Base-by-base conservation (phyloP, 2,888 invertebrate species). In the Deilephila elpenor region DNA sequence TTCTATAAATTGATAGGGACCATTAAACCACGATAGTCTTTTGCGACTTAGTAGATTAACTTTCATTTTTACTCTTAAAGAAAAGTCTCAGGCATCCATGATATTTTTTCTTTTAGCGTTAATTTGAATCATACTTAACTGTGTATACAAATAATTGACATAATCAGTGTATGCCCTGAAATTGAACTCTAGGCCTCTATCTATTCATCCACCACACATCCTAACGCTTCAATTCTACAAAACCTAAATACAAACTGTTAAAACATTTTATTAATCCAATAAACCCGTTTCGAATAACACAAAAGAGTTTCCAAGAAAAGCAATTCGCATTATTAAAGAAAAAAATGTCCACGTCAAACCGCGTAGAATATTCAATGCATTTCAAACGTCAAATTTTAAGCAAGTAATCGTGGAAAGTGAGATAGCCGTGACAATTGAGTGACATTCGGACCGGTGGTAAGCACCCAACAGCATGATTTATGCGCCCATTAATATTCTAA, bases 401-500 rank as follows among this genome's bases (percentile, higher is more conserved):
- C 70, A 53, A 75, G 71, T 37, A 59, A 53, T 72, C 59, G 59
- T 14, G 20, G 37, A 37, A 37, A 56, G 53, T 53, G 62, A 62
- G 62, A 56, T 56, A 59, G 56, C 32, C 34, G 72, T 56, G 62
- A 61, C 71, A 64, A 72, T 51, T 44, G 44, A 72, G 53, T 44
- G 53, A 72, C 62, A 72, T 56, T 53, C 11, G 19, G 34, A 56
- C n/a, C 32, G 20, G 6, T 19, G 19, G 62, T 17, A 25, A 25
- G 14, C 44, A 20, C 14, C 62, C 44, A 75, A 74, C 73, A 29
- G 34, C 75, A 75, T 83, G 83, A 85, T 84, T 85, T 84, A 85
- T 85, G 77, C 77, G 71, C 71, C 81, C 80, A 84, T 84, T 84
- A 82, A 84, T 84, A 76, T 80, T 81, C 80, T 79, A 82, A 81